Percentiles rank a stretch among this genome's conserved stretches.
These are phyloP conservation scores for Hydropotes inermis DNA, from an alignment of 2,113 vertebrate species.

Conservation along the genomic window DNA sequence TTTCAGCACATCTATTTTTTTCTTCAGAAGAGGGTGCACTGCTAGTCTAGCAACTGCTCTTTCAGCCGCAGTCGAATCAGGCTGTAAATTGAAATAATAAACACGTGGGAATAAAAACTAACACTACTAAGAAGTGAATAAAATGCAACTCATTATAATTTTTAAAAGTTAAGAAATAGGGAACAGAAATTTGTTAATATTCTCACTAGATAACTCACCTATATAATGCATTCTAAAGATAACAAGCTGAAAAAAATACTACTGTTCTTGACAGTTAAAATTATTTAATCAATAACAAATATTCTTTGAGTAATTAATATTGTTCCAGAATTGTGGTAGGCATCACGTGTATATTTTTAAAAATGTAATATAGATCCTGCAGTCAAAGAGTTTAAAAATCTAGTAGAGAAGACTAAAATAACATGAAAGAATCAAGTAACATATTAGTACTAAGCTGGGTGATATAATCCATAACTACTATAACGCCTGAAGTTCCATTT, in stretches of 20 bases:
- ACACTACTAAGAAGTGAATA: background rate
- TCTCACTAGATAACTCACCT: background rate
- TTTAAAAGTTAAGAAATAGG: background rate
- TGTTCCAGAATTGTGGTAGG: background rate
- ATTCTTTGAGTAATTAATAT: background rate
- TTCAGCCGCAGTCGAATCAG: conserved; percentile 84
- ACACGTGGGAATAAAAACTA: background rate
- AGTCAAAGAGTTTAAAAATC: background rate
- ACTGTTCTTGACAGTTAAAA: background rate
- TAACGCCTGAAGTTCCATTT: background rate
- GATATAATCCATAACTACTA: background rate
- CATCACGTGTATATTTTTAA: background rate
- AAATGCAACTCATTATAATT: background rate
- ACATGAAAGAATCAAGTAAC: background rate
- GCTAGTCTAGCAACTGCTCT: conserved; percentile 90
- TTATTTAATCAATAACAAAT: background rate
- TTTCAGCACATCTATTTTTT: conserved; percentile 88
- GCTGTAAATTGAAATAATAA: conserved; percentile 71
- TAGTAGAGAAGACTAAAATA: background rate
- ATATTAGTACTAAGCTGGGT: background rate
- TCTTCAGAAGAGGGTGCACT: conserved; percentile 88
- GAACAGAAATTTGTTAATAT: background rate
- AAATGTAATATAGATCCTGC: background rate
- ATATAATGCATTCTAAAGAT: background rate
- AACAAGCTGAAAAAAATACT: background rate